Percentiles rank a stretch among this genome's conserved stretches.
Evolutionary conservation across 2,113 vertebrate species (phyloP).

Genomic region (Pipra filicauda): DNA sequence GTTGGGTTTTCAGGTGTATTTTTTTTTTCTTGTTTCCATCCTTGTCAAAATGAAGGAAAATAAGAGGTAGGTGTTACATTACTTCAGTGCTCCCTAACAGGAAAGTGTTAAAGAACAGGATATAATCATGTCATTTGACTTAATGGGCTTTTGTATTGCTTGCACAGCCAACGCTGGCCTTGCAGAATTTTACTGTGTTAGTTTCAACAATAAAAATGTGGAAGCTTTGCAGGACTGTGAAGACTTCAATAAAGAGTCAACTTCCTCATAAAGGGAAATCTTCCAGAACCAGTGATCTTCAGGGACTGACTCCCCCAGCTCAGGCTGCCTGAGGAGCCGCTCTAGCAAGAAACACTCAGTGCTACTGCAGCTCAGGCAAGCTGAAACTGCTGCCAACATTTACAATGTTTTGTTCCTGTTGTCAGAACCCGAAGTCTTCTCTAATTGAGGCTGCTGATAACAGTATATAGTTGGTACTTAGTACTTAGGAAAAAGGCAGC

Average conservation of each 20-base stretch:
- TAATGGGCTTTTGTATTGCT: background rate
- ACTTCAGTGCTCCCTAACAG: background rate
- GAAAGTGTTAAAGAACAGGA: background rate
- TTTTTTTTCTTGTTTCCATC: background rate
- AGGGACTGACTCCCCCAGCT: background rate
- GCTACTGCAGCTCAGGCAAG: background rate
- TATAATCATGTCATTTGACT: background rate
- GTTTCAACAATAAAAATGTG: background rate
- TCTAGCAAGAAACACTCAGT: rapidly evolving
- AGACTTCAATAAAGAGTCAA: background rate
- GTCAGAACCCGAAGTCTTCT: background rate
- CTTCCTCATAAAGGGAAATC: background rate
- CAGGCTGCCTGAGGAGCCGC: background rate
- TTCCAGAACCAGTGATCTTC: background rate
- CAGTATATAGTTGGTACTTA: background rate
- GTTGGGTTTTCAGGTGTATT: too few relatives aligned
- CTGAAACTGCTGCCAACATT: background rate
- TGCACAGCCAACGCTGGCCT: background rate
- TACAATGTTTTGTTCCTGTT: background rate
- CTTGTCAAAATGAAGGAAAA: background rate
- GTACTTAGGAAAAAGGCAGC: background rate
- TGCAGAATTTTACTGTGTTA: background rate
- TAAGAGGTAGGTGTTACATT: background rate
- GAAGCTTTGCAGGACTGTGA: background rate
- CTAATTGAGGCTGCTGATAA: background rate